These are phyloP conservation scores for Taurulus bubalis DNA, from an alignment of 2,113 vertebrate genomes.

Conservation along the genomic window DNA sequence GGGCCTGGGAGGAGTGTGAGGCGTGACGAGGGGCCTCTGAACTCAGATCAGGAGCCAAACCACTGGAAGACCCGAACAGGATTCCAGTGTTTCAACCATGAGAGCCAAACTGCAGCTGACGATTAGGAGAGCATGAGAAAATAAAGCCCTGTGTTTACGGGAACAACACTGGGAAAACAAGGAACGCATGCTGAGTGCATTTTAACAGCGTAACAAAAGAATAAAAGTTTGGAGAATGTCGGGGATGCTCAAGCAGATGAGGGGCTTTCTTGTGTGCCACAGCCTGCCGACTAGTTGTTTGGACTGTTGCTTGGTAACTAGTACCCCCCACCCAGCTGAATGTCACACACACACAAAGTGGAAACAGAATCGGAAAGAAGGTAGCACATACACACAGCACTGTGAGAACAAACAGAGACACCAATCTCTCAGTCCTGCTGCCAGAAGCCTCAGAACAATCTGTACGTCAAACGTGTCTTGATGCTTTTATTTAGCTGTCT, in stretches of 20 bases:
- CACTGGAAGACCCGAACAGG: slow-evolving; percentile 70
- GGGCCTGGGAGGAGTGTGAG: slow-evolving; percentile 30
- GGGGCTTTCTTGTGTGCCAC: slow-evolving; percentile 27
- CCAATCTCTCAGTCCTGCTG: background rate
- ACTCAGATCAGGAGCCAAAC: slow-evolving; percentile 65
- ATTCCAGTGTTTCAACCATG: slow-evolving; percentile 63
- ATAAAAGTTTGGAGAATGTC: slow-evolving; percentile 32
- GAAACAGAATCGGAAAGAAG: too few relatives aligned
- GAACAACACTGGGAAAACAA: slow-evolving; percentile 51
- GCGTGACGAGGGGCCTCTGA: slow-evolving; percentile 26
- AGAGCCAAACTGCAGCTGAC: slow-evolving; percentile 46
- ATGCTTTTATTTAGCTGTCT: slow-evolving; percentile 27
- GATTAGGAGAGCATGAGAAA: slow-evolving; percentile 27
- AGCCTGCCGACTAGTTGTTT: slow-evolving; percentile 35
- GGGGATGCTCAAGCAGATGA: slow-evolving; percentile 36
- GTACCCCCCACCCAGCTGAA: background rate
- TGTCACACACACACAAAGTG: background rate
- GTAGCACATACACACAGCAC: background rate
- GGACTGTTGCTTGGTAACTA: slow-evolving; percentile 45
- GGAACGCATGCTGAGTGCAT: slow-evolving; percentile 38
- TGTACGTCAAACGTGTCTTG: slow-evolving; percentile 22
- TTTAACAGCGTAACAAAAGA: slow-evolving; percentile 38
- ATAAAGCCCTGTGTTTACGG: slow-evolving; percentile 28
- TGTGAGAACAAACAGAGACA: slow-evolving; percentile 7
- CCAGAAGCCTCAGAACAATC: slow-evolving; percentile 30